These are phyloP conservation scores for Lepidotrigona ventralis DNA, from an alignment of 1,140 invertebrate genomes.

Conservation along the genomic window DNA sequence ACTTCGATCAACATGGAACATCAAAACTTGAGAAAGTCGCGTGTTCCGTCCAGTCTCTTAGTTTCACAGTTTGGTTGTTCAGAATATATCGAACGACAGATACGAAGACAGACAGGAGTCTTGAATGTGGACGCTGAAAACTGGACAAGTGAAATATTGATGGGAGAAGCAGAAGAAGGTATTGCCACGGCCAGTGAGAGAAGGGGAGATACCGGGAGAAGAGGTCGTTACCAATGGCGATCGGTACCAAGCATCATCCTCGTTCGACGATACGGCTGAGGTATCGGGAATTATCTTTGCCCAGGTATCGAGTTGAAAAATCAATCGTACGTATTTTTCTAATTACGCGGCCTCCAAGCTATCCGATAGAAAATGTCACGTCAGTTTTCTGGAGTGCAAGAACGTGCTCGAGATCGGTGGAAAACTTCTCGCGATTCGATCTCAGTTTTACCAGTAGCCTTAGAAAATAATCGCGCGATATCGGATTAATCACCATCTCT, in stretches of 20 bases:
- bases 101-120: background rate
- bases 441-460: background rate
- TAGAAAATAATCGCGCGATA: background rate
- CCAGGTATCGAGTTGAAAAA: background rate
- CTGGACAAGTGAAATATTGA: conserved; percentile 53
- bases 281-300: conserved; percentile 5
- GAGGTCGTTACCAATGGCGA: conserved; percentile 53
- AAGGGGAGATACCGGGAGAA: conserved; percentile 40
- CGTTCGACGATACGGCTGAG: background rate
- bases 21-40: conserved; percentile 5
- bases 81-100: background rate
- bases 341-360: background rate
- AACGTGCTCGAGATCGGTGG: background rate
- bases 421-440: background rate
- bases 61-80: background rate
- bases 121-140: conserved; percentile 43
- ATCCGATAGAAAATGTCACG: background rate
- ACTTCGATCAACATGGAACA: conserved; percentile 1
- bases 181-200: conserved; percentile 31
- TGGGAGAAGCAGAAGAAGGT: conserved; percentile 19
- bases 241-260: conserved; percentile 49
- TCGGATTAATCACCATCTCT: background rate
- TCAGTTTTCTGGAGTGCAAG: no score
- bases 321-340: background rate
- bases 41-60: background rate